phyloP scores from a whole-genome alignment of 1,140 invertebrate genomes.

The Drosophila setifemur region DNA sequence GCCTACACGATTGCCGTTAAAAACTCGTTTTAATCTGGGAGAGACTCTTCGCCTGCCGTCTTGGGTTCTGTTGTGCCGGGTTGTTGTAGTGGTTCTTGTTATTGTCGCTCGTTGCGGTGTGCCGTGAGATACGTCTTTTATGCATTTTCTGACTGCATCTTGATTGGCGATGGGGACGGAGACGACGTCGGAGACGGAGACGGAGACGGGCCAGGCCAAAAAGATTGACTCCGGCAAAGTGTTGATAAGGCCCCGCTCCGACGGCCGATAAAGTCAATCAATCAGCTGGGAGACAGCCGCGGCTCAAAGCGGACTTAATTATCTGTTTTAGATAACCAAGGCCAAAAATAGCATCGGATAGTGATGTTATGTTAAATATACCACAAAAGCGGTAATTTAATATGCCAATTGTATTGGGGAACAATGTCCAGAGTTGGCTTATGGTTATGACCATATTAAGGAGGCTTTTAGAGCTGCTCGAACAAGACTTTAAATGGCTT shows the following conservation, averaged over 20 bases:
- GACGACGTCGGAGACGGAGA: background rate
- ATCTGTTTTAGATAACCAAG: slow-evolving; percentile 55
- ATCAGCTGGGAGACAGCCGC: slow-evolving; percentile 66
- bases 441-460: slow-evolving; percentile 50
- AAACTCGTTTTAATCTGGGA: slow-evolving; percentile 46
- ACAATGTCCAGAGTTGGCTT: slow-evolving; percentile 35
- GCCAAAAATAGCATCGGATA: slow-evolving; percentile 51
- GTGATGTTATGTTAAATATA: slow-evolving; percentile 36
- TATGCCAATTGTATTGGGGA: slow-evolving; percentile 53
- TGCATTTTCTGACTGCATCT: slow-evolving; percentile 49
- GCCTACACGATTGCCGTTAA: slow-evolving; percentile 52
- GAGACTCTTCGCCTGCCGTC: slow-evolving; percentile 7
- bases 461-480: slow-evolving; percentile 26
- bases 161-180: slow-evolving; percentile 33
- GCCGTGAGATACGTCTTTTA: slow-evolving; percentile 41
- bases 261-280: slow-evolving; percentile 71
- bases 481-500: slow-evolving; percentile 59
- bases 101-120: background rate
- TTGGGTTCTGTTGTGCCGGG: background rate
- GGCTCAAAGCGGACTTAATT: slow-evolving; percentile 71
- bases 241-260: slow-evolving; percentile 61
- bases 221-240: slow-evolving; percentile 57
- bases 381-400: slow-evolving; percentile 59
- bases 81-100: slow-evolving; percentile 13
- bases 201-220: slow-evolving; percentile 36